phyloP scores from a whole-genome alignment of 2,113 vertebrate genomes.

The Mungos mungo region DNA sequence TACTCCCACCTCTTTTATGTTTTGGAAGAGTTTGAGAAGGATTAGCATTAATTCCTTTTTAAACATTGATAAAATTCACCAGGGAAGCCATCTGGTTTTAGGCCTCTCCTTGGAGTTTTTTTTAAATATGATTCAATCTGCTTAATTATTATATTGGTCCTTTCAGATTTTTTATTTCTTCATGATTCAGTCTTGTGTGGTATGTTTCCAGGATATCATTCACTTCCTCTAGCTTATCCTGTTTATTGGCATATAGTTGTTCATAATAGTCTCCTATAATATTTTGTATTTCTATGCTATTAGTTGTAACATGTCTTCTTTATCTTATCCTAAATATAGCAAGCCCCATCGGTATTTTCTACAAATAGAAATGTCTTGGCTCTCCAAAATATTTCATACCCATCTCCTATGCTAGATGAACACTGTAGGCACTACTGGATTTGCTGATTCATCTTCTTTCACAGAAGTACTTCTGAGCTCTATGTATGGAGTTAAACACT shows the following conservation, averaged over 20 bases:
- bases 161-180: neutral
- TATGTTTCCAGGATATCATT: neutral
- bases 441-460: neutral
- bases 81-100: neutral
- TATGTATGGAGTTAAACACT: neutral
- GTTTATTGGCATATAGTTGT: neutral
- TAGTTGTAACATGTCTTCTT: neutral
- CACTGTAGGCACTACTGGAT: neutral
- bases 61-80: neutral
- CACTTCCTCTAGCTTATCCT: neutral
- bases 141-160: neutral
- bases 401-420: neutral
- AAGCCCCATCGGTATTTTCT: neutral
- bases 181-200: neutral
- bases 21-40: neutral
- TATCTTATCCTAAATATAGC: neutral
- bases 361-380: neutral
- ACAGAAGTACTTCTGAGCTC: neutral
- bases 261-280: neutral
- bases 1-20: neutral
- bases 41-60: neutral
- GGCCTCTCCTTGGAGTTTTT: neutral
- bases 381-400: neutral
- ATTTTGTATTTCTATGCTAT: neutral
- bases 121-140: neutral